Base-by-base conservation (phyloP, 2,888 invertebrate genomes). In the Drosophila longiperda region DNA sequence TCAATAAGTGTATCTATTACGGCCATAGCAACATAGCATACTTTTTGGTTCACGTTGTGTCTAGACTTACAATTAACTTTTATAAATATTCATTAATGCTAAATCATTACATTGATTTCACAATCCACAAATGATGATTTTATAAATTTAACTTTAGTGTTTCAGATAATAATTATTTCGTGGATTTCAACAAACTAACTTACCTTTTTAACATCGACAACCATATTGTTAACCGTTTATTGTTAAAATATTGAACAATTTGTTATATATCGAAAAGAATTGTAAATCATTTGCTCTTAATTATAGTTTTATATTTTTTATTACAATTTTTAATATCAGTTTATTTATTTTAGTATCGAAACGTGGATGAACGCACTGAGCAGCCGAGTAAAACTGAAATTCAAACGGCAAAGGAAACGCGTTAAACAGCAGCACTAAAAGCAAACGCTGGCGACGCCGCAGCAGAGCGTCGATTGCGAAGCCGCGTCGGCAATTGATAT, bases 341-440 rank as follows among this genome's bases (percentile, higher is more conserved):
- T 52, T 36, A 26, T 26, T 75, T 65, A 55, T 26, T 75, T 65
- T 54, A 83, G 59, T 74, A 71, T 58, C 57, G 61, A 69, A 74
- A 83, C 83, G 80, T 85, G 75, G 66, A 73, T 79, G 72, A 60
- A 52, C 70, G 64, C 79, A 63, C 59, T 78, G 86, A 91, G 83
- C 82, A 87, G 71, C 80, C 80, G 78, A 79, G 78, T 75, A 53
- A 78, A 83, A 91, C 92, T 91, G 75, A 92, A 83, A 71, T 82
- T 90, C 82, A 87, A 84, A 66, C 86, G 87, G 87, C 86, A 66
- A 90, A 89, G 87, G 81, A 89, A 91, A 81, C 61, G 67, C 77
- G 82, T 80, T 80, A 78, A 81, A 67, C 75, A 79, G 80, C 78
- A 78, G 61, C 75, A 70, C 80, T 66, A 75, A 80, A 80, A 64